These are phyloP conservation scores for Aythya baeri DNA, from an alignment of 2,113 vertebrate genomes.

Conservation along the genomic window DNA sequence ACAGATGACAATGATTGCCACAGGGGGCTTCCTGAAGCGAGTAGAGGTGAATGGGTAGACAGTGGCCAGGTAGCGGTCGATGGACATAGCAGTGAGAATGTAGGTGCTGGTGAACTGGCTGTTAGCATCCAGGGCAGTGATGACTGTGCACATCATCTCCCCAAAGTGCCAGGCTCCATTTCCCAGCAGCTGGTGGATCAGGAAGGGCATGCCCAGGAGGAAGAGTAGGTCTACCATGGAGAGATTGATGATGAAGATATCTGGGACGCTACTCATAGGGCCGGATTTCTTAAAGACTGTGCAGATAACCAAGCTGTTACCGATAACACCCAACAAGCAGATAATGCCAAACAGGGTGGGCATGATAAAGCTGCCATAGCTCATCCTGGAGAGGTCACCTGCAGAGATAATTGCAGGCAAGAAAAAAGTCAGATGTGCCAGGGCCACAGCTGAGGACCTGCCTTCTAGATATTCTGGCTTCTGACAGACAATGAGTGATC, in stretches of 20 bases:
- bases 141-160: constrained; percentile 52
- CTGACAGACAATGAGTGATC: background rate
- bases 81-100: constrained; percentile 64
- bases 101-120: constrained; percentile 73
- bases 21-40: constrained; percentile 43
- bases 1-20: constrained; percentile 29
- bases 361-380: constrained; percentile 69
- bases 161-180: constrained; percentile 63
- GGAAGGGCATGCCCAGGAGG: constrained; percentile 68
- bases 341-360: constrained; percentile 75
- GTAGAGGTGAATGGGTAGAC: constrained; percentile 62
- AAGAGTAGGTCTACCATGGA: constrained; percentile 70
- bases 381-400: background rate
- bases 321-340: constrained; percentile 69
- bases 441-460: background rate
- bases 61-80: constrained; percentile 55
- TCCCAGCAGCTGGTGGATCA: constrained; percentile 71
- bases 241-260: constrained; percentile 68
- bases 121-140: constrained; percentile 68
- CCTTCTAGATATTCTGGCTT: background rate
- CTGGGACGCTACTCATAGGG: constrained; percentile 62
- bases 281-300: constrained; percentile 75
- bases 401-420: background rate
- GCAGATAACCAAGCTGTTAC: constrained; percentile 73
- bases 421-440: background rate